phyloP scores from a whole-genome alignment of 2,797 vertebrate genomes.

The Crenuchus spilurus region DNA sequence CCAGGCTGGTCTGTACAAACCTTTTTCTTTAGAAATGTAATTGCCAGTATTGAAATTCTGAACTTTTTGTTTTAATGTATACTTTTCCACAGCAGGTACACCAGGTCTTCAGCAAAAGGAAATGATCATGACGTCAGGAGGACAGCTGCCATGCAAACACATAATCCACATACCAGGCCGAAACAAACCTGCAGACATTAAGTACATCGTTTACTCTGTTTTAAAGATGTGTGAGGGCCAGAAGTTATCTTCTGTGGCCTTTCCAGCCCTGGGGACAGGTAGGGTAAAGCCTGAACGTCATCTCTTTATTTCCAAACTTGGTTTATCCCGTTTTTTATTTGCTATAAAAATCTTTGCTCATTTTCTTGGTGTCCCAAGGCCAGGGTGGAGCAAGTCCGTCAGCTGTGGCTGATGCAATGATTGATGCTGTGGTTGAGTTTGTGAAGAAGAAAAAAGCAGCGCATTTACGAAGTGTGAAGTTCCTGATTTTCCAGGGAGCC shows the following conservation, averaged over 20 bases:
- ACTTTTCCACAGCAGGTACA: neutral
- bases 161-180: constrained; percentile 83
- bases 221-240: constrained; percentile 77
- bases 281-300: neutral
- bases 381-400: constrained; percentile 70
- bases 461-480: constrained; percentile 78
- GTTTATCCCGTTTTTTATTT: neutral
- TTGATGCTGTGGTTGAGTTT: constrained; percentile 82
- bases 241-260: constrained; percentile 76
- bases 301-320: neutral
- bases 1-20: constrained; percentile 70
- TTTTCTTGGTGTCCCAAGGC: constrained; percentile 71
- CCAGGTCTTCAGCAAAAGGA: constrained; percentile 30
- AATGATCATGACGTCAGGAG: constrained; percentile 79
- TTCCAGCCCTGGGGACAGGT: constrained; percentile 94
- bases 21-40: no score
- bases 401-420: constrained; percentile 80
- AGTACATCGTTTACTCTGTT: constrained; percentile 66
- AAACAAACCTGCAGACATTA: constrained; percentile 62
- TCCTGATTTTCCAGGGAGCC: constrained; percentile 82
- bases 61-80: no score
- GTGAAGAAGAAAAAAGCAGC: constrained; percentile 67
- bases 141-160: constrained; percentile 73
- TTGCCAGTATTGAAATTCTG: no score
- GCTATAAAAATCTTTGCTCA: no score